Conservation (phyloP, 2,797 vertebrate genomes). For the Philypnodon macrostomus region DNA sequence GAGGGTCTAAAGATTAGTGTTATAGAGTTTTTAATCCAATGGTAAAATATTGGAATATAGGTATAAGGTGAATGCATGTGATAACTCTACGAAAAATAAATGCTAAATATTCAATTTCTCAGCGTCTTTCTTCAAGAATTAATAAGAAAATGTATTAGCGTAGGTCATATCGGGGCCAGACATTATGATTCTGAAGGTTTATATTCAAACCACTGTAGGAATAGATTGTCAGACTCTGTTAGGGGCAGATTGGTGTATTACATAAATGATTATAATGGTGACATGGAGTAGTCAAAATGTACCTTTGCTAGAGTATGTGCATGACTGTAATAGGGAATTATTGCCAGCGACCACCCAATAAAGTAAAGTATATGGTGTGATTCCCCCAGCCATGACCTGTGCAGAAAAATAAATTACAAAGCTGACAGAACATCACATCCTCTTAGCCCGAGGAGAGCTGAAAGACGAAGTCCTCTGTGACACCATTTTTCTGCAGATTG, state of each 20-base stretch:
- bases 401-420: conserved; percentile 63
- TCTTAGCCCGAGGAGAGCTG: conserved; percentile 47
- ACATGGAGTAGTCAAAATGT: conserved; percentile 5
- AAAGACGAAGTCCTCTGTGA: conserved; percentile 47
- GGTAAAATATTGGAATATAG: too few species aligned
- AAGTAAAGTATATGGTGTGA: conserved; percentile 42
- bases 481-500: conserved; percentile 52
- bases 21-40: too few species aligned
- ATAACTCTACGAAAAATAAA: conserved; percentile 33
- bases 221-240: conserved; percentile 40
- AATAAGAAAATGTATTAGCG: conserved; percentile 36
- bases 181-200: conserved; percentile 55
- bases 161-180: conserved; percentile 39
- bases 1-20: too few species aligned
- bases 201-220: conserved; percentile 22
- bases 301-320: conserved; percentile 10
- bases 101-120: conserved; percentile 38
- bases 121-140: conserved; percentile 22
- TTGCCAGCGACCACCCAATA: conserved; percentile 24
- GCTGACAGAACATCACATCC: conserved; percentile 54
- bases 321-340: conserved; percentile 44
- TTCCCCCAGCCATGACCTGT: conserved; percentile 51
- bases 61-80: too few species aligned
- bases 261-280: conserved; percentile 31
- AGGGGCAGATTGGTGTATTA: conserved; percentile 31